Evolutionary conservation across 2,797 vertebrate genomes (phyloP), one percentile per base, ranked within the genome.

Genomic region (Psittacula derbiana): DNA sequence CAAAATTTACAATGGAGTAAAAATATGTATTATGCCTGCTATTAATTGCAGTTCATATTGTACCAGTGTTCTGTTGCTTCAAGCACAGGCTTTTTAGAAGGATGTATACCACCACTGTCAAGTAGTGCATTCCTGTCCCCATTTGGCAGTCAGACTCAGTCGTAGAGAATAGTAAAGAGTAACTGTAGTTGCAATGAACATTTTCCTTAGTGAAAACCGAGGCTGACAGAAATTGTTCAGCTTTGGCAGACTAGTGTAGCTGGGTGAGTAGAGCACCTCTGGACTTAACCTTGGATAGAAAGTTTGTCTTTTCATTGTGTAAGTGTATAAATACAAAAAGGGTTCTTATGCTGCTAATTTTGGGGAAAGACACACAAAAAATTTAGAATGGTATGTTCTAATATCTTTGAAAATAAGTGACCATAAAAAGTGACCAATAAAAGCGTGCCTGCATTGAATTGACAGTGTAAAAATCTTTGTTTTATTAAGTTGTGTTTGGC

Each of bases 121-220:
- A 4, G 36, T 71, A 67, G 53, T 82, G 15, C 36, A 4, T 60
- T 57, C 27, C 61, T 70, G 25, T 93, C 25, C 71, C 46, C 16
- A 25, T 10, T 73, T 55, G n/a, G 30, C 69, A 88, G 46, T 58
- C 64, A 83, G 11, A 40, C 47, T 74, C 53, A 62, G 13, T 76
- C 0, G 0, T 28, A 31, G 78, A 64, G 33, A 71, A 24, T 1
- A 2, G 40, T 3, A 3, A 10, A 16, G 47, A 73, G 44, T 66
- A 30, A 67, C 36, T 65, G n/a, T 71, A 62, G 6, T 4, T 49
- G 27, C 31, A 86, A 12, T n/a, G 60, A 91, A 81, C 3, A 2
- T 74, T 85, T 92, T 69, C 23, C 33, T 53, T 67, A 25, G 36
- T 52, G 69, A 72, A 94, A 93, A 83, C 19, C 5, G 30, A 61